Base-by-base conservation (phyloP, 2,888 invertebrate species). In the Junonia oenone region DNA sequence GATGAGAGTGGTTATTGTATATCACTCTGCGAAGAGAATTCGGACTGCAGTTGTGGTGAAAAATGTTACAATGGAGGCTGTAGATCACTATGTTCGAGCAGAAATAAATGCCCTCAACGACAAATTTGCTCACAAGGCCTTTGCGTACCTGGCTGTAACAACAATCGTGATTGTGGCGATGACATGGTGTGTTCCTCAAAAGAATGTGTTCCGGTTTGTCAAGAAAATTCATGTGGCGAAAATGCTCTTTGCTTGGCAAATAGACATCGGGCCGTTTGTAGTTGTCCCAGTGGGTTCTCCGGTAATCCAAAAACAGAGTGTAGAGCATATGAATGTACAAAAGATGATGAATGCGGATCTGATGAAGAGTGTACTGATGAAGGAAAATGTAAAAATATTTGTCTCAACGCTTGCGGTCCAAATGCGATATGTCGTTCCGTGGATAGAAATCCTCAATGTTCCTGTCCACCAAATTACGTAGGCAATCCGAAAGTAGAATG, bases 371-470 rank as follows among this genome's bases (percentile, higher is more conserved):
- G 97, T 72, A 92, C 93, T 64, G 75, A 91, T 49, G 93, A 94
- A 22, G 86, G 87, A 51, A 90, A 83, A 72, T 97, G 97, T 72
- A 94, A 93, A 67, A 97, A 97, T 81, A 96, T 97, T 0, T 97
- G 97, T 72, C 87, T 91, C 33, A 94, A 93, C 6, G 93, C 94
- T 27, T 97, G 97, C 70, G 97, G 97, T 11, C 82, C 92, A 27
- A 97, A 97, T 77, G 96, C 97, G 0, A 95, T 97, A 68, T 97
- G 97, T 71, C 93, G 95, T 37, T 94, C 96, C 8, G 90, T 94
- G 14, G 93, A 95, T 67, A 91, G 95, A 73, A 90, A 91, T 64
- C 94, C 97, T 0, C 94, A 96, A 68, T 98, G 98, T 77, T 94
- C 94, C 62, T 98, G 98, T 68, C 95, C 96, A 11, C 91, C 93